These are phyloP conservation scores for Phasianus colchicus DNA, from an alignment of 2,113 vertebrate genomes.

Conservation along the genomic window DNA sequence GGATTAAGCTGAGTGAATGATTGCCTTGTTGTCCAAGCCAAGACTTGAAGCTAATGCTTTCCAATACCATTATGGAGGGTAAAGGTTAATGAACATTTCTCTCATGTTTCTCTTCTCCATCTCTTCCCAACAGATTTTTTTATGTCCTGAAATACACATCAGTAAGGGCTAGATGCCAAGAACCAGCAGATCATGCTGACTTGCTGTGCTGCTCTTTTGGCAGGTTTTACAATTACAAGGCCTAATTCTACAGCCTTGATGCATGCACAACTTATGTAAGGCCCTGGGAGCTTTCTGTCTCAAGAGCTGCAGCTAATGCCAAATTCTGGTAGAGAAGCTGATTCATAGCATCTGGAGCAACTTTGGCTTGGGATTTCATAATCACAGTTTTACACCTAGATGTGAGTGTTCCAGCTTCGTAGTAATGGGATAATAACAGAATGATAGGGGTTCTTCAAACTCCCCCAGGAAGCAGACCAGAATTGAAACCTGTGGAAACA, in stretches of 20 bases:
- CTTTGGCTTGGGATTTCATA: neutral
- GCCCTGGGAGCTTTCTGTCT: neutral
- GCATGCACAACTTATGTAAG: neutral
- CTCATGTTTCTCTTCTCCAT: neutral
- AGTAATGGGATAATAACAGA: neutral
- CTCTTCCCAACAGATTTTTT: neutral
- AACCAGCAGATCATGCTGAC: neutral
- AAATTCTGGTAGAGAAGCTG: neutral
- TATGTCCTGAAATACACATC: neutral
- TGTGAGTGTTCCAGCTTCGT: neutral
- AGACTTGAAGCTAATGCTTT: neutral
- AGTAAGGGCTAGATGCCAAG: constrained; percentile 12
- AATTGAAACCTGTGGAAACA: neutral
- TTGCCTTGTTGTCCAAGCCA: neutral
- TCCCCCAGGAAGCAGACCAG: neutral
- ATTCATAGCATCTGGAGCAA: neutral
- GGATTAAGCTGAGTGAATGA: neutral
- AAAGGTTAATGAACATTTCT: constrained; percentile 40
- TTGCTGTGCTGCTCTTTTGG: neutral
- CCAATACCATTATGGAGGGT: neutral
- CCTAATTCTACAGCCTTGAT: constrained; percentile 8
- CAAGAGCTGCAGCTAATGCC: neutral
- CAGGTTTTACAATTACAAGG: constrained; percentile 7
- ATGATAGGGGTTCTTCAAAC: neutral
- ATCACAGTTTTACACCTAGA: neutral